phyloP scores from a whole-genome alignment of 64 coral and sea anemone species.

The Stichodactyla helianthus region DNA sequence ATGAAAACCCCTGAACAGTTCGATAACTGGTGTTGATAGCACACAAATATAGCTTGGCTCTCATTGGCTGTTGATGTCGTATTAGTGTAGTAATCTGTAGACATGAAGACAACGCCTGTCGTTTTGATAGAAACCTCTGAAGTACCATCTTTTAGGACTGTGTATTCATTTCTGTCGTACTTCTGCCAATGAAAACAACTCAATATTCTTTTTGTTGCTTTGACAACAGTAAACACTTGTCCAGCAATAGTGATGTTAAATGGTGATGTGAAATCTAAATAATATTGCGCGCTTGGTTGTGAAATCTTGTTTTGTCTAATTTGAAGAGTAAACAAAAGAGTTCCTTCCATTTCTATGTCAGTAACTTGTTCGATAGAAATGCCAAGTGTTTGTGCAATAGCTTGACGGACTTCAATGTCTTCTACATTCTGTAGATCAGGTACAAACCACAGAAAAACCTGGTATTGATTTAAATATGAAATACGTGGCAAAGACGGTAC shows the following conservation, averaged over 20 bases:
- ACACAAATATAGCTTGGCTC: background rate
- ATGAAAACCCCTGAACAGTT: background rate
- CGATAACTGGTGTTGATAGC: background rate
- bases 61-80: background rate
- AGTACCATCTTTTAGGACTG: background rate
- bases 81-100: conserved; percentile 1
- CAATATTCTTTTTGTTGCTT: background rate
- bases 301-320: background rate
- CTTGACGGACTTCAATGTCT: background rate
- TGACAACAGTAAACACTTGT: background rate
- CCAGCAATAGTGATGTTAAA: background rate
- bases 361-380: background rate
- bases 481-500: background rate
- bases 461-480: background rate
- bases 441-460: background rate
- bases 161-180: background rate
- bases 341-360: background rate
- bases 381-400: background rate
- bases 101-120: background rate
- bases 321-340: background rate
- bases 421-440: background rate
- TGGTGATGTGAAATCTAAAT: background rate
- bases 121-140: background rate
- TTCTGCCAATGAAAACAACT: background rate
- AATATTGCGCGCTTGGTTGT: background rate